Evolutionary conservation across 2,888 invertebrate genomes (phyloP).

Genomic region (Melieria picta): DNA sequence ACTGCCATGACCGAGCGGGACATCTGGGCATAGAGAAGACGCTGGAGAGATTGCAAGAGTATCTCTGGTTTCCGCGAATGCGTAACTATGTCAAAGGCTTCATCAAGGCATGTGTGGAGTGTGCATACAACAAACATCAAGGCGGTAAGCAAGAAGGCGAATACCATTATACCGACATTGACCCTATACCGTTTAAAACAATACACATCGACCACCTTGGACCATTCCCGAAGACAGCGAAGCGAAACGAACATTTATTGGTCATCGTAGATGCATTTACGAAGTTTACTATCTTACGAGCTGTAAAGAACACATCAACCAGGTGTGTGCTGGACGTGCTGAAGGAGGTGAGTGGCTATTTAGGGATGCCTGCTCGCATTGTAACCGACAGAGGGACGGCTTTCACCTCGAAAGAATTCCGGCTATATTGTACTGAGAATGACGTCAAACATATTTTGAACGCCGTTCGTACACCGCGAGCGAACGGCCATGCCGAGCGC

Average conservation of each 20-base stretch:
- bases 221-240: background rate
- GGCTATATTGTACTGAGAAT: slow-evolving; percentile 38
- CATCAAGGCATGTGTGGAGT: slow-evolving; percentile 6
- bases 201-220: background rate
- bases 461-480: slow-evolving; percentile 45
- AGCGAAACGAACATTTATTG: slow-evolving; percentile 1
- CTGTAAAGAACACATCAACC: background rate
- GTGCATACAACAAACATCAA: slow-evolving; percentile 8
- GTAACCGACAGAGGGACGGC: slow-evolving; percentile 45
- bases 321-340: background rate
- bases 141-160: slow-evolving; percentile 6
- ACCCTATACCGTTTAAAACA: slow-evolving; percentile 1
- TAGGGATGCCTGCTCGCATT: background rate
- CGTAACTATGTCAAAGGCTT: background rate
- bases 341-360: background rate
- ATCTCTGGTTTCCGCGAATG: slow-evolving; percentile 18
- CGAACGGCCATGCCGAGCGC: slow-evolving; percentile 38
- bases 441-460: slow-evolving; percentile 45
- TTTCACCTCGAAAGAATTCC: slow-evolving; percentile 44
- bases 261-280: background rate
- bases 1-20: slow-evolving; percentile 12
- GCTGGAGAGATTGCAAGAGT: slow-evolving; percentile 10
- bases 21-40: slow-evolving; percentile 34
- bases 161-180: slow-evolving; percentile 2
- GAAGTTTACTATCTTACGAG: background rate